Base-by-base conservation (phyloP, 2,888 invertebrate species). In the Brachynemurus nebulosus region DNA sequence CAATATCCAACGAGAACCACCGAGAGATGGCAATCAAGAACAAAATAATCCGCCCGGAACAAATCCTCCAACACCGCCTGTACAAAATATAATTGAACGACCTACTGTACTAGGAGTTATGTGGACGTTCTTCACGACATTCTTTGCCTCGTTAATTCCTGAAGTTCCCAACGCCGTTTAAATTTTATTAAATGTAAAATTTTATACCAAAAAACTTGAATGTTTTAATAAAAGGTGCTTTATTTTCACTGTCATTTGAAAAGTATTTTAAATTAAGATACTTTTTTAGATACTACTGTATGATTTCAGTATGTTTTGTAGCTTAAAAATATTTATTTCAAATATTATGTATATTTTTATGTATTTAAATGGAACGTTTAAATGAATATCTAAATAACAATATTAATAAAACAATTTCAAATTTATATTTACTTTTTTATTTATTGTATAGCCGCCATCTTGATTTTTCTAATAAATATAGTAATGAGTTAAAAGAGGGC, bases 61-160 rank as follows among this genome's bases (percentile, higher is more conserved):
- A 34, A 25, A 40, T 23, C 45, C 51, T 21, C 30, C 46, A 25
- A 42, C 45, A 19, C 17, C 37, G 12, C 36, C 36, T 12, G 25
- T 35, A 20, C 34, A 45, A 52, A 50, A 55, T n/a, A 63, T 60
- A 50, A 68, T 63, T 52, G 69, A 70, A 55, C 63, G 74, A 55
- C 76, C 78, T 39, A 72, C 81, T 47, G 63, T 82, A 48, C 65
- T 89, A 49, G 79, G 82, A 37, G 73, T 89, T 16, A 77, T 86
- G 17, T 88, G 89, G 82, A 89, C 89, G 58, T 88, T 95, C 63
- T 78, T 96, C 53, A 79, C 88, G 1, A 85, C 92, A 2, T 95
- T 96, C 66, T 91, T 96, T 62, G 80, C 92, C 8, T 96, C 95
- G 1, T 70, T 97, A 44, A 80, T 96, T 61, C 96, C 96, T 0